Evolutionary conservation across 1,140 invertebrate genomes (phyloP).

Genomic region (Littorina saxatilis): DNA sequence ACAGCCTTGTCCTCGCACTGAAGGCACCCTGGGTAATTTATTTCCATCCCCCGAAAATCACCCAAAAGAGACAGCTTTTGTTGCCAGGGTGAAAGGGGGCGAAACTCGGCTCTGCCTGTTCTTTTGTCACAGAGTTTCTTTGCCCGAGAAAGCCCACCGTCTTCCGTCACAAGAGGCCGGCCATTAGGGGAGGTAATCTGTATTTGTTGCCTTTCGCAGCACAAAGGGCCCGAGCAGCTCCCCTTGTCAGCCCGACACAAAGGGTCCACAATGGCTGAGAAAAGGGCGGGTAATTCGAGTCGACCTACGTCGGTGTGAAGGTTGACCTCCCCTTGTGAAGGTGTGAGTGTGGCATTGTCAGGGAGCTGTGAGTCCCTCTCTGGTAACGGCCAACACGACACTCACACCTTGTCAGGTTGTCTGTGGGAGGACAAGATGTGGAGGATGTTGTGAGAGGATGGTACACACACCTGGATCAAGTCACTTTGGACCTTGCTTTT

Average conservation of each 20-base stretch:
- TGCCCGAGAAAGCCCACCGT: background rate
- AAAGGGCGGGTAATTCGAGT: conserved; percentile 41
- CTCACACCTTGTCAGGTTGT: too few species aligned
- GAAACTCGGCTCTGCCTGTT: conserved; percentile 16
- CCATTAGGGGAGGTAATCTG: conserved; percentile 37
- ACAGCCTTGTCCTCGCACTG: conserved; percentile 9
- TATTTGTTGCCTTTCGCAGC: conserved; percentile 31
- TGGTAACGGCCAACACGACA: too few species aligned
- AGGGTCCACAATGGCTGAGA: conserved; percentile 14
- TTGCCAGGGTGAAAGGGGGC: background rate
- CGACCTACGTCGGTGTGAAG: conserved; percentile 29
- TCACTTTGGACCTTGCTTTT: too few species aligned
- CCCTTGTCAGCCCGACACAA: conserved; percentile 26
- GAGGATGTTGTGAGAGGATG: too few species aligned
- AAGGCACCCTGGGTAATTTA: conserved; percentile 26
- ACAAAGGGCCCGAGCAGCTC: conserved; percentile 34
- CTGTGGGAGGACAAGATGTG: too few species aligned
- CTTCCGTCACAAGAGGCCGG: background rate
- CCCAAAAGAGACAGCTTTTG: conserved; percentile 26
- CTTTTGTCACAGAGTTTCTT: conserved; percentile 19
- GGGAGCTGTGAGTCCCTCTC: too few species aligned
- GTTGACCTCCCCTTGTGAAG: conserved; percentile 33
- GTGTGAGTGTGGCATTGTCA: conserved; percentile 16
- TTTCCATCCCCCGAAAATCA: background rate
- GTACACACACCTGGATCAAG: too few species aligned